phyloP scores from a whole-genome alignment of 2,888 invertebrate species.

The Cheilosia urbana region DNA sequence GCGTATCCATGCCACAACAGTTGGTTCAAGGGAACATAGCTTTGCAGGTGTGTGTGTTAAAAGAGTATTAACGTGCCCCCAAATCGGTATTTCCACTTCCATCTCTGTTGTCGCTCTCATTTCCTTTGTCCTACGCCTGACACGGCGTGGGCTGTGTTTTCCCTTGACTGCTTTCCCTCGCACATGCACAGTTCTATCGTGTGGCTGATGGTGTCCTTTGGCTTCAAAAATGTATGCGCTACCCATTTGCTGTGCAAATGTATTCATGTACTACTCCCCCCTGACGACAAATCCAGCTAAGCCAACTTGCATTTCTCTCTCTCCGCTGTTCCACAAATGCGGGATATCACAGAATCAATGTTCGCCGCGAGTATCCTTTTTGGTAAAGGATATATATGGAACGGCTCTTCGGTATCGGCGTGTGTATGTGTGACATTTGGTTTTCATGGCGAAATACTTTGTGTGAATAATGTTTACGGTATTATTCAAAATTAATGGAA shows the following conservation, averaged over 20 bases:
- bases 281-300: slow-evolving; percentile 25
- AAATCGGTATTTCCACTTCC: slow-evolving; percentile 34
- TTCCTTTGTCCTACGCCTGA: slow-evolving; percentile 36
- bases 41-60: slow-evolving; percentile 7
- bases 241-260: slow-evolving; percentile 45
- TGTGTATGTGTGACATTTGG: slow-evolving; percentile 23
- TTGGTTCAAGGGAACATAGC: slow-evolving; percentile 72
- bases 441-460: slow-evolving; percentile 68
- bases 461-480: slow-evolving; percentile 72
- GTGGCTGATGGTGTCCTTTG: slow-evolving; percentile 17
- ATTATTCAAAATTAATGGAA: slow-evolving; percentile 75
- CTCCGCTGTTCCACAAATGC: slow-evolving; percentile 4
- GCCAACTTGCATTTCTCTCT: slow-evolving; percentile 18
- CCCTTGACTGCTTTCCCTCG: slow-evolving; percentile 54
- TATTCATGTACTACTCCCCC: slow-evolving; percentile 26
- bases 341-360: slow-evolving; percentile 59
- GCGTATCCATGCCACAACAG: slow-evolving; percentile 69
- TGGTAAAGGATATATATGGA: background rate
- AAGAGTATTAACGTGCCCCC: slow-evolving; percentile 25
- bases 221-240: slow-evolving; percentile 52
- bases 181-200: background rate
- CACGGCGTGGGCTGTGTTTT: slow-evolving; percentile 24
- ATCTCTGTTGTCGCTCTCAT: slow-evolving; percentile 43
- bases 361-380: slow-evolving; percentile 26
- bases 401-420: background rate